Percentiles rank a stretch among this genome's conserved stretches.
Evolutionary conservation across 2,888 invertebrate species (phyloP).

Genomic region (Drosophila kambysellisi): DNA sequence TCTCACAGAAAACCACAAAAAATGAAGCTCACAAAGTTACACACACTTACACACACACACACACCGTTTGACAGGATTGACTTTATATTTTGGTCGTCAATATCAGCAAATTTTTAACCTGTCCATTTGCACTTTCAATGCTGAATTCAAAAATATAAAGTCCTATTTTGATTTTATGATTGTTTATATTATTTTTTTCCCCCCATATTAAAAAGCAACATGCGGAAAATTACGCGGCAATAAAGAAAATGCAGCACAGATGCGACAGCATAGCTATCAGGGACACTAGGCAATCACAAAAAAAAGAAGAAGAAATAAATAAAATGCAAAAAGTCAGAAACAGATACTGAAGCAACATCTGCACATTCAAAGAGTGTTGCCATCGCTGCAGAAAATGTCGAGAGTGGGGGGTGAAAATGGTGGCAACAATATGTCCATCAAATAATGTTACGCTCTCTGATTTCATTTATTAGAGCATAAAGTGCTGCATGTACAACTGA

Average conservation of each 20-base stretch:
- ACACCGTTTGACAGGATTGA: slow-evolving; percentile 3
- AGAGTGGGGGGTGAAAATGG: slow-evolving; percentile 31
- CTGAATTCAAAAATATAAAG: not conserved
- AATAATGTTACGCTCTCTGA: slow-evolving; percentile 83
- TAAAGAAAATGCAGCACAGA: slow-evolving; percentile 58
- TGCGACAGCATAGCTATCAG: slow-evolving; percentile 63
- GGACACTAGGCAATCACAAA: slow-evolving; percentile 27
- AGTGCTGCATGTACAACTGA: slow-evolving; percentile 67
- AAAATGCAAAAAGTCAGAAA: slow-evolving; percentile 10
- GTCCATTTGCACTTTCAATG: slow-evolving; percentile 62
- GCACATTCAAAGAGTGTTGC: slow-evolving; percentile 34
- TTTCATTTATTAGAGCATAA: slow-evolving; percentile 84
- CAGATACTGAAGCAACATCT: slow-evolving; percentile 17
- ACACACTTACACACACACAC: slow-evolving; percentile 4
- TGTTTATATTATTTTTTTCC: slow-evolving; percentile 17
- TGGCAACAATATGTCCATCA: slow-evolving; percentile 80
- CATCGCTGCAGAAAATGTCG: not conserved
- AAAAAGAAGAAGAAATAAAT: slow-evolving; percentile 9
- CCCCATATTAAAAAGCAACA: slow-evolving; percentile 58
- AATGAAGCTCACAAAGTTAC: not conserved
- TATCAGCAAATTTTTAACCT: slow-evolving; percentile 71
- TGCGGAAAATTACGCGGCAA: slow-evolving; percentile 79
- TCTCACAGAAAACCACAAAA: slow-evolving; percentile 4
- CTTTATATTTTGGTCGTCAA: slow-evolving; percentile 41
- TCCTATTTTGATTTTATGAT: not conserved